Conservation (phyloP, 2,888 invertebrate species). For the Junonia oenone region DNA sequence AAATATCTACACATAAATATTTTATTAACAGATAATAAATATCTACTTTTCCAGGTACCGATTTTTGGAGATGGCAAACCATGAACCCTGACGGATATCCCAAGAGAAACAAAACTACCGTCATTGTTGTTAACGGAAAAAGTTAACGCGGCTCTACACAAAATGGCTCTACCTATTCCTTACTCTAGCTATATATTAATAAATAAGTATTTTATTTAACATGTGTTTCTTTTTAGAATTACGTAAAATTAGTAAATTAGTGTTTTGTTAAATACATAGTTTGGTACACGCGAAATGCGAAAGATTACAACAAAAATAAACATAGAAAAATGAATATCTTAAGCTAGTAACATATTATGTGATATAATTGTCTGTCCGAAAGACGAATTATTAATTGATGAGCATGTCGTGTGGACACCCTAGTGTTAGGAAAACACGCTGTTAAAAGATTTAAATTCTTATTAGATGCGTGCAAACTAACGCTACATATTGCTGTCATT, state of each 20-base stretch:
- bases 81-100: conserved; percentile 93
- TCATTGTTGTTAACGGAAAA: conserved; percentile 62
- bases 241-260: background rate
- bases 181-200: conserved; percentile 35
- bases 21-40: background rate
- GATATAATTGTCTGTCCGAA: no score
- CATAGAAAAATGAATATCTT: no score
- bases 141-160: conserved; percentile 47
- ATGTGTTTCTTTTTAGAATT: background rate
- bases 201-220: conserved; percentile 43
- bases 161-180: conserved; percentile 16
- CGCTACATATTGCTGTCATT: no score
- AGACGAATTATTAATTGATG: no score
- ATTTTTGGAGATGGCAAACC: conserved; percentile 97
- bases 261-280: no score
- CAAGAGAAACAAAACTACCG: conserved; percentile 54
- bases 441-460: no score
- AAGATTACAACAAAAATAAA: no score
- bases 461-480: no score
- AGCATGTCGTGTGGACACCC: no score
- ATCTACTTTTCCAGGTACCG: conserved; percentile 81
- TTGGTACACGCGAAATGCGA: no score
- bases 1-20: background rate
- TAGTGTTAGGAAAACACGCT: no score
- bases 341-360: no score